Evolutionary conservation across 1,140 invertebrate genomes (phyloP), one percentile per base, ranked within the genome.

Genomic region (Dryas iulia): DNA sequence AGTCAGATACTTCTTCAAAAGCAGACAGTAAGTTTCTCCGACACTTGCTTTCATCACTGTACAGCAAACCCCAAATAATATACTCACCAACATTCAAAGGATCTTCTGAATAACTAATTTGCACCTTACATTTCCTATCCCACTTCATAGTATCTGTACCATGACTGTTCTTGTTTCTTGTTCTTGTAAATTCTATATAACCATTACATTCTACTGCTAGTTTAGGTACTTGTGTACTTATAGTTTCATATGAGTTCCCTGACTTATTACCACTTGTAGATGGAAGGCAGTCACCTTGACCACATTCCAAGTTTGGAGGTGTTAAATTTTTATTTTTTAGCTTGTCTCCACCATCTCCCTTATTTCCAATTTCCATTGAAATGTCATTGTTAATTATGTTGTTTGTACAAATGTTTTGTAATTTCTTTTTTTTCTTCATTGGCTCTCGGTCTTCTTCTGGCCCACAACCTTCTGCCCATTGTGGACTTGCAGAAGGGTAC

Each of bases 1-100:
- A 79, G 12, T 89, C 81, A 52, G 75, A 79, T 25, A 79, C 86
- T 63, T 91, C 86, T 31, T 92, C 89, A 84, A 93, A 93, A 14
- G 84, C 91, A 63, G 91, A 74, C 69, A 94, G 76, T 23, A 94
- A 81, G 84, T 94, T 94, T 60, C 93, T 83, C 39, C 92, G 80
- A 78, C 94, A 94, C 75, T 92, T 93, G 76, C 89, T 92, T 68
- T 93, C 93, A 78, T 93, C 93, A 73, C 92, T 90, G 73, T 94
- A 94, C 28, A 91, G 84, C 33, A 94, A 90, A 47, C 86, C 86
- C 89, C 93, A 93, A 71, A 94, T 92, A 12, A 92, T 92, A 74
- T 91, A 93, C 71, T 94, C 92, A n/a, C 93, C 91, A 52, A 87
- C 73, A 71, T 90, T 89, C 3, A 92, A 78, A 52, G 87, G 88